Conservation (phyloP, 1,140 invertebrate species). For the Trissolcus basalis region DNA sequence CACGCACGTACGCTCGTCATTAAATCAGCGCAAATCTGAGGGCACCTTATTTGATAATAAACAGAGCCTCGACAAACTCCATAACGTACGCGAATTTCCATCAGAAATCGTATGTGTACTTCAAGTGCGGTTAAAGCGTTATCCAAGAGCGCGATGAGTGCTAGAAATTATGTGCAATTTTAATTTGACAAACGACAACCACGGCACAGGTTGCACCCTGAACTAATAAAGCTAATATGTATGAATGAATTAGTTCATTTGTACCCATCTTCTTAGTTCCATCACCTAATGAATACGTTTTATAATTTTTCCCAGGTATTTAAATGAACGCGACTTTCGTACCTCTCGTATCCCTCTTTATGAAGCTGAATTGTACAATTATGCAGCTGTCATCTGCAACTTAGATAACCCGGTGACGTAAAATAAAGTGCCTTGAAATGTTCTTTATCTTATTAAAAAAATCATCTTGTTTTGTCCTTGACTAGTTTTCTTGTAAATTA, state of each 20-base stretch:
- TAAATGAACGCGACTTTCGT: conserved; percentile 24
- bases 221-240: conserved; percentile 32
- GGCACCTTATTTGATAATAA: conserved; percentile 24
- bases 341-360: conserved; percentile 4
- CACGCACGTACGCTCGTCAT: background rate
- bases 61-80: background rate
- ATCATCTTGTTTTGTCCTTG: background rate
- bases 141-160: conserved; percentile 13
- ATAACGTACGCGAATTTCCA: conserved; percentile 18
- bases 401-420: conserved; percentile 15
- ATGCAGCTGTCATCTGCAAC: conserved; percentile 37
- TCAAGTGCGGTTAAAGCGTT: background rate
- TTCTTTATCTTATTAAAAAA: conserved; percentile 5
- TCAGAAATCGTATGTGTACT: conserved; percentile 1
- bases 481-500: background rate
- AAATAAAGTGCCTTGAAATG: conserved; percentile 11
- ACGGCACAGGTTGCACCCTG: background rate
- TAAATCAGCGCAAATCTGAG: conserved; percentile 3
- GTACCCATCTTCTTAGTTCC: conserved; percentile 22
- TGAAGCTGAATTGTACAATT: conserved; percentile 29
- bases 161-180: conserved; percentile 22
- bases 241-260: conserved; percentile 34
- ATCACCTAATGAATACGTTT: conserved; percentile 34
- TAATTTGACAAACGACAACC: conserved; percentile 1
- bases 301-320: conserved; percentile 42